A percentile compares a stretch with the other conserved stretches of the same genome.
Evolutionary conservation across 1,140 invertebrate species (phyloP).

Genomic region (Parasteatoda tepidariorum): DNA sequence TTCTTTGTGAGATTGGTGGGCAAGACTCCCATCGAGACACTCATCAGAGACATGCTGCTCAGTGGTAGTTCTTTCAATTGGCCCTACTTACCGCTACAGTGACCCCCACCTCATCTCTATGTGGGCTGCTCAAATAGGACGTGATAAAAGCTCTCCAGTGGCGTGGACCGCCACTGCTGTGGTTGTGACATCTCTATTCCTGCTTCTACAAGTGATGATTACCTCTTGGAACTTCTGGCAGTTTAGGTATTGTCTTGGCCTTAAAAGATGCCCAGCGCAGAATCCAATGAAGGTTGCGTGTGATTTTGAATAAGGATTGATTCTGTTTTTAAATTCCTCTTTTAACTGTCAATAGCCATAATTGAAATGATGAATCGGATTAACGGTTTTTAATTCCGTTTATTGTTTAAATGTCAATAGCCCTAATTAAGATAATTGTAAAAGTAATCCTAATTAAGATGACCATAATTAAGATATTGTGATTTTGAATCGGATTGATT

Average conservation of each 20-base stretch:
- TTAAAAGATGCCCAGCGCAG: neutral
- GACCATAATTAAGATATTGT: too few species aligned
- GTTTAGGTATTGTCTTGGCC: neutral
- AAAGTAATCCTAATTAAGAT: too few species aligned
- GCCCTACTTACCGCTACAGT: constrained; percentile 87
- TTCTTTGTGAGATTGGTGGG: constrained; percentile 97
- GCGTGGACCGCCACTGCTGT: constrained; percentile 47
- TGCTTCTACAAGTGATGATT: neutral
- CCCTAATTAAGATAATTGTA: too few species aligned
- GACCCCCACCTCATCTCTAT: constrained; percentile 58
- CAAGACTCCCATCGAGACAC: constrained; percentile 95
- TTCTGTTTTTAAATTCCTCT: neutral
- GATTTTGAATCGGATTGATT: too few species aligned
- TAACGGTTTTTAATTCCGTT: too few species aligned
- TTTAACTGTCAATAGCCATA: neutral
- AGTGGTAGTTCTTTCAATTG: constrained; percentile 92
- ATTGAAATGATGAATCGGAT: too few species aligned
- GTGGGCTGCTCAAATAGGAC: neutral
- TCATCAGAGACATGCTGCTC: constrained; percentile 94
- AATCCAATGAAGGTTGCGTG: too few species aligned
- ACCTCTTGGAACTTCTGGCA: neutral
- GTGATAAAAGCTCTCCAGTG: neutral
- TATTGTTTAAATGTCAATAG: too few species aligned
- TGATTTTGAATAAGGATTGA: neutral
- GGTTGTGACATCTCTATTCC: neutral